Base-by-base conservation (phyloP, 2,113 vertebrate species). In the Sylvietta virens region DNA sequence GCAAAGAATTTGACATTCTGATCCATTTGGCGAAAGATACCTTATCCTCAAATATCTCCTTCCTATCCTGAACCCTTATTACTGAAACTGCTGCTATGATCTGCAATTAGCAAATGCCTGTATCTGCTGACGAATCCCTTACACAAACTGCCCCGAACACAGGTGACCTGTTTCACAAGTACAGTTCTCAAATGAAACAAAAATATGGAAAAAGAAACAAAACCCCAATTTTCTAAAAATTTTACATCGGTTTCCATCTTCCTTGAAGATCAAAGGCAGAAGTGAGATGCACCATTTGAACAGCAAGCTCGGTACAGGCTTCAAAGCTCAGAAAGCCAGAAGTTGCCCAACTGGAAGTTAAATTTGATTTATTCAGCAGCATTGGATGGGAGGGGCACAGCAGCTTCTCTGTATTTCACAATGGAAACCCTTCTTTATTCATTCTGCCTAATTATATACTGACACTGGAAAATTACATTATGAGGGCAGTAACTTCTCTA, bases 261-360 rank as follows among this genome's bases (percentile, higher is more conserved):
- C 48, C 40, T 57, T 67, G 21, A 86, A 84, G 60, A 92, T 92
- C 47, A 93, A 90, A 93, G 30, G n/a, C 44, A 78, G 31, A 92
- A 92, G 11, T 94, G 80, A 86, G 65, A 69, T 79, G 90, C 69
- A 84, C 56, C 67, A 94, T 89, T 88, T 90, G 88, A 86, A 27
- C 69, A 95, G 91, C 57, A 89, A 56, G 1, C n/a, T 67, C 9
- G 0, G 37, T 74, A 60, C n/a, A 90, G 31, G 51, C 65, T 94
- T 90, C 93, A 94, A 88, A 96, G 92, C 91, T 92, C 80, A 90
- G 53, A 96, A 94, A 95, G 61, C 37, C 64, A 78, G 64, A 90
- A 96, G 86, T 81, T 94, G 92, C 88, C 91, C 80, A 94, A 96
- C 93, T 96, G 80, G 82, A 97, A 95, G 94, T 94, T 96, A 96